Percentiles rank a stretch among this genome's conserved stretches.
Evolutionary conservation across 2,797 vertebrate species (phyloP).

Genomic region (Onychomys leucogaster): DNA sequence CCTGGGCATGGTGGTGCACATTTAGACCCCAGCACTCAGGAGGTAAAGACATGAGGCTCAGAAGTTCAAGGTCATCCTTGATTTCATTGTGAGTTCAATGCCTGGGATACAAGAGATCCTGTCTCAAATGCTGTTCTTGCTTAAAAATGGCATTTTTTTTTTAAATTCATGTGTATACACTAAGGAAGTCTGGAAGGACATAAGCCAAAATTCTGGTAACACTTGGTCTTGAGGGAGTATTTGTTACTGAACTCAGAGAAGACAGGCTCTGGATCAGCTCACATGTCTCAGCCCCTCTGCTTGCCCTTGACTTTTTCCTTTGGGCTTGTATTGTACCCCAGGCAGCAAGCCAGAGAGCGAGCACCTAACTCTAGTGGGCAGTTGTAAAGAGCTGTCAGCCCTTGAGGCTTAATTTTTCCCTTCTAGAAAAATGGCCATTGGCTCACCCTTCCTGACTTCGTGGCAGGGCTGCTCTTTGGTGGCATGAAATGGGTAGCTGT

Average conservation of each 20-base stretch:
- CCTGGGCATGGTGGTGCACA: too few relatives aligned
- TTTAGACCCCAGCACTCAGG: background rate
- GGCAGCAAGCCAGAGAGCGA: background rate
- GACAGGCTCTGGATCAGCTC: background rate
- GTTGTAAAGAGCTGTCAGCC: background rate
- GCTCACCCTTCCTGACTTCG: background rate
- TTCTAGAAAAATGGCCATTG: background rate
- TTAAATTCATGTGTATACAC: background rate
- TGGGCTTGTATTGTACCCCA: background rate
- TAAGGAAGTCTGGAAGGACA: conserved; percentile 15
- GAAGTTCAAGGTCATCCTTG: background rate
- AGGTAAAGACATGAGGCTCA: background rate
- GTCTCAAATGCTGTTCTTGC: background rate
- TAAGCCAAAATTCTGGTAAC: background rate
- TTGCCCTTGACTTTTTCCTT: background rate
- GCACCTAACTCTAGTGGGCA: background rate
- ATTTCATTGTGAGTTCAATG: background rate
- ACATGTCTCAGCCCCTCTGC: background rate
- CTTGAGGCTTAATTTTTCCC: background rate
- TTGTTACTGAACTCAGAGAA: background rate
- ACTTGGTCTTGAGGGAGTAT: background rate
- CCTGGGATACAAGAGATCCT: background rate
- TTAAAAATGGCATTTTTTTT: background rate
- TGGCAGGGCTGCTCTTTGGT: background rate
- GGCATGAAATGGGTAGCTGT: background rate